Conservation (phyloP, 2,797 vertebrate genomes). For the Podarcis lilfordi region DNA sequence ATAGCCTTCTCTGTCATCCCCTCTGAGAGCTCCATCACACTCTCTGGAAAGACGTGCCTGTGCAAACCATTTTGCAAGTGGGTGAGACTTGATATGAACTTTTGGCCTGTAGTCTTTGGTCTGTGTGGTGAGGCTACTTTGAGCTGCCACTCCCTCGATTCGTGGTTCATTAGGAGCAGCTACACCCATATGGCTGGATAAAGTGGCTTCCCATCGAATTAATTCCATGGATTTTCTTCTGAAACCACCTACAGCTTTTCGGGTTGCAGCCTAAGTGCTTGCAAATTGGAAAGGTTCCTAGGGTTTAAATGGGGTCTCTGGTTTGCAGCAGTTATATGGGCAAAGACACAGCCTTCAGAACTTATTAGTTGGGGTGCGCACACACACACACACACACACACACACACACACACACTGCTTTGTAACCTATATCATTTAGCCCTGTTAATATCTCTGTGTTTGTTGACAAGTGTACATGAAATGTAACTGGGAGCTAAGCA, state of each 20-base stretch:
- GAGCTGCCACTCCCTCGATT: not conserved
- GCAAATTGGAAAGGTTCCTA: not conserved
- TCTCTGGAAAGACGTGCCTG: not conserved
- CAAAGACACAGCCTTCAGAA: not conserved
- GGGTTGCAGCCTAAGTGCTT: not conserved
- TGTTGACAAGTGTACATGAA: too few relatives aligned
- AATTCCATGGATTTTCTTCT: not conserved
- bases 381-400: accelerated
- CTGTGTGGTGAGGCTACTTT: not conserved
- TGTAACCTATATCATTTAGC: not conserved
- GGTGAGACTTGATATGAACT: not conserved
- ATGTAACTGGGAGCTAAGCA: too few relatives aligned
- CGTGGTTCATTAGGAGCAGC: not conserved
- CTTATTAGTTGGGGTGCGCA: too few relatives aligned
- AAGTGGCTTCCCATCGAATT: accelerated
- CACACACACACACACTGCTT: not conserved
- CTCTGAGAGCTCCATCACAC: not conserved
- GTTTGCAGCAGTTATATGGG: not conserved
- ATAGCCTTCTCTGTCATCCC: not conserved
- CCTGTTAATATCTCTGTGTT: too few relatives aligned
- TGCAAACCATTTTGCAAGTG: not conserved
- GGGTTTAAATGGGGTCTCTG: not conserved
- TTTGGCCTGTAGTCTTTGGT: not conserved
- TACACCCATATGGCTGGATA: not conserved
- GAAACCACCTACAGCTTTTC: not conserved